These are phyloP conservation scores for Idaea straminata DNA, from an alignment of 2,888 invertebrate genomes.

Conservation along the genomic window DNA sequence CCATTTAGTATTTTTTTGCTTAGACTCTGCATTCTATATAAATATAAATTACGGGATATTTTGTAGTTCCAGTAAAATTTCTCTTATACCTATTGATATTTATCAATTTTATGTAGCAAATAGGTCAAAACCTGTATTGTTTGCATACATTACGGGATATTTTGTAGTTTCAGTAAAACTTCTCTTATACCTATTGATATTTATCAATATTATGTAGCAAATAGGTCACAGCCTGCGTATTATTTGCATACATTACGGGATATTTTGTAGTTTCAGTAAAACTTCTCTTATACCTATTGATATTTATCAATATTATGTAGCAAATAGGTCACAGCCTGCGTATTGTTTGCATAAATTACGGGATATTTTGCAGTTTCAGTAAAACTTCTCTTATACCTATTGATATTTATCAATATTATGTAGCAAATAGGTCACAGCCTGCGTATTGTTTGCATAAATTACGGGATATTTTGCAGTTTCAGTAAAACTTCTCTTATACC, in stretches of 20 bases:
- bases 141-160: background rate
- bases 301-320: background rate
- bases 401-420: background rate
- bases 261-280: background rate
- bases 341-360: background rate
- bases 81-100: background rate
- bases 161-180: background rate
- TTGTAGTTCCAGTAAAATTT: background rate
- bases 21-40: too few relatives aligned
- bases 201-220: background rate
- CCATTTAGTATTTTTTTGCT: too few relatives aligned
- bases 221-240: background rate
- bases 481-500: background rate
- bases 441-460: background rate
- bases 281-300: background rate
- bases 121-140: background rate
- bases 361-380: background rate
- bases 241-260: background rate
- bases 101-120: background rate
- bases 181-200: background rate
- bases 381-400: background rate
- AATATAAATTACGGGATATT: background rate
- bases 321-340: background rate
- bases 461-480: background rate
- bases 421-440: background rate